phyloP scores from a whole-genome alignment of 2,797 vertebrate genomes.

The Chaenodraco wilsoni region DNA sequence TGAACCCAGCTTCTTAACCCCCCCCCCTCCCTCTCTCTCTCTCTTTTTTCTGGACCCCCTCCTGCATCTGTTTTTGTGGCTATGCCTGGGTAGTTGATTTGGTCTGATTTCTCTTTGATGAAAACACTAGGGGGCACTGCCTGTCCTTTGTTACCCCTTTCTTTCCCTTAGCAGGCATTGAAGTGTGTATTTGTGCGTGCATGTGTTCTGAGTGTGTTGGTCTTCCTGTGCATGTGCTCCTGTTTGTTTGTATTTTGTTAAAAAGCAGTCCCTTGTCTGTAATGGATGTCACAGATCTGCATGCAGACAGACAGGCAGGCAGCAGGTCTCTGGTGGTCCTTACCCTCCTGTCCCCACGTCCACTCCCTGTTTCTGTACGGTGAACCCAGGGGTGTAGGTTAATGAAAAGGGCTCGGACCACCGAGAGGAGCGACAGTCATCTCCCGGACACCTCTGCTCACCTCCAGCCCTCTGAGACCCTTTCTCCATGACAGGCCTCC shows the following conservation, averaged over 20 bases:
- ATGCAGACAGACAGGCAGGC: conserved; percentile 78
- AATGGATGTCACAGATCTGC: conserved; percentile 83
- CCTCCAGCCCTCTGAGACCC: conserved; percentile 75
- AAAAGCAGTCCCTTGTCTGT: conserved; percentile 77
- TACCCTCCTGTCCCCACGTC: conserved; percentile 36
- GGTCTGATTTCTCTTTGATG: conserved; percentile 82
- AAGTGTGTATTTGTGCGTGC: conserved; percentile 66
- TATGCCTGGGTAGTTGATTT: conserved; percentile 75
- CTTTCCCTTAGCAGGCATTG: conserved; percentile 59
- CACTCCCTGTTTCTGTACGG: conserved; percentile 64
- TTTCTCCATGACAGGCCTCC: conserved; percentile 69
- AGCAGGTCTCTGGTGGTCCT: conserved; percentile 67
- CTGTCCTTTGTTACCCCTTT: conserved; percentile 90
- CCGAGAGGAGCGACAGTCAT: conserved; percentile 74
- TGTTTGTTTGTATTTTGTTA: conserved; percentile 70
- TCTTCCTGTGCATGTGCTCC: conserved; percentile 46
- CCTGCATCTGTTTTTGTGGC: conserved; percentile 60
- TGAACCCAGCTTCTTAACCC: conserved; percentile 60
- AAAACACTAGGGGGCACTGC: conserved; percentile 99
- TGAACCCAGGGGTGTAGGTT: conserved; percentile 75
- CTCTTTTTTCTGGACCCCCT: conserved; percentile 26
- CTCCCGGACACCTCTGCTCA: conserved; percentile 79
- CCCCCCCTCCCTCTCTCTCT: conserved; percentile 11
- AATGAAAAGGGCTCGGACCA: conserved; percentile 79
- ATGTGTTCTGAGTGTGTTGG: conserved; percentile 51